Evolutionary conservation across 35 echinoderm and acorn worm genomes (phyloP).

Genomic region (Apostichopus californicus): DNA sequence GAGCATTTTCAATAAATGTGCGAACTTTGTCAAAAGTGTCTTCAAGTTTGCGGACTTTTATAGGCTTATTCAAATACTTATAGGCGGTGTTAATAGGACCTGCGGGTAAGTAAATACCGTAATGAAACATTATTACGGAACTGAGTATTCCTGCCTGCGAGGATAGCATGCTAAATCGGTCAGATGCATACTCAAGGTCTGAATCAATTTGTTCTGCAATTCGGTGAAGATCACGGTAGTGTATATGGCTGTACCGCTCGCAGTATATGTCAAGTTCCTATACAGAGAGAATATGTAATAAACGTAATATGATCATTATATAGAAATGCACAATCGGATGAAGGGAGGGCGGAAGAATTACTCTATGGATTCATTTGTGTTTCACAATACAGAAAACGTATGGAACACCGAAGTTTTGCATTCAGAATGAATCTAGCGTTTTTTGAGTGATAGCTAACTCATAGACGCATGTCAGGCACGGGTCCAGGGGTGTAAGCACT

Average conservation of each 20-base stretch:
- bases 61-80: neutral
- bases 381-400: no score
- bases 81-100: neutral
- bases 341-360: no score
- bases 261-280: neutral
- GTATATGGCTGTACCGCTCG: neutral
- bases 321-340: no score
- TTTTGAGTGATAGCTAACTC: no score
- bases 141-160: neutral
- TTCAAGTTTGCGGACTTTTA: neutral
- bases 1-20: neutral
- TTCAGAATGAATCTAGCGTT: no score
- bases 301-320: no score
- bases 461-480: no score
- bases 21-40: neutral
- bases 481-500: no score
- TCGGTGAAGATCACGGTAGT: neutral
- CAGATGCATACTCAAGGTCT: neutral
- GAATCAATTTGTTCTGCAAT: neutral
- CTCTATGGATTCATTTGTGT: no score
- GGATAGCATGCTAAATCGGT: neutral
- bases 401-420: no score
- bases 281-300: no score
- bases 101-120: constrained; percentile 4
- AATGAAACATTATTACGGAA: neutral